Percentiles rank a stretch among this genome's conserved stretches.
Evolutionary conservation across 2,888 invertebrate genomes (phyloP).

Genomic region (Galerucella calmariensis): DNA sequence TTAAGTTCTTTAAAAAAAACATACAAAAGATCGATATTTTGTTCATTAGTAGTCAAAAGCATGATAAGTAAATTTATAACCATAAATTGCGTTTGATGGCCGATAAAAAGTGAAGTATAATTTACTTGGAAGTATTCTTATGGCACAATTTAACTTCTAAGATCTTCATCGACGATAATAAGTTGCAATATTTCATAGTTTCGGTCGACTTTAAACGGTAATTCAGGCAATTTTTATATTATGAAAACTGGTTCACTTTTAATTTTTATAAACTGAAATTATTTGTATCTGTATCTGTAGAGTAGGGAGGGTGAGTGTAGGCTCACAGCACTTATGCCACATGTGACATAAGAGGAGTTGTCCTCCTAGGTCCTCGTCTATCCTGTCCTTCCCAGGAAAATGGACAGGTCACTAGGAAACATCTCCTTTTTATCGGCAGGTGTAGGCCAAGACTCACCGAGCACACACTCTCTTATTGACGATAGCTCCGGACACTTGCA

Average conservation of each 20-base stretch:
- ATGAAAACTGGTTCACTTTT: not conserved
- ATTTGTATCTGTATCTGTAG: no score
- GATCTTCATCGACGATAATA: conserved; percentile 20
- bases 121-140: conserved; percentile 31
- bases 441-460: no score
- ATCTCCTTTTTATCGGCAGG: no score
- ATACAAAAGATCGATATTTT: conserved; percentile 34
- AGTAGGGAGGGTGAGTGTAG: no score
- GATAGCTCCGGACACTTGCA: no score
- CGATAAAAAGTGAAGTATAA: conserved; percentile 37
- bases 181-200: conserved; percentile 6
- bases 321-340: no score
- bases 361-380: no score
- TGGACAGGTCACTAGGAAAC: no score
- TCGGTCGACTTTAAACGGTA: not conserved
- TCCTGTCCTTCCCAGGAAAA: no score
- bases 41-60: conserved; percentile 38
- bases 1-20: conserved; percentile 27
- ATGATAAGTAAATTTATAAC: conserved; percentile 41
- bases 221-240: not conserved
- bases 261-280: no score
- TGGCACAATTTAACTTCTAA: conserved; percentile 32
- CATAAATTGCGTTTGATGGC: conserved; percentile 38
- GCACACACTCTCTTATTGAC: no score
- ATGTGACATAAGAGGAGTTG: no score